These are phyloP conservation scores for Sibirionetta formosa DNA, from an alignment of 2,797 vertebrate species.

Conservation along the genomic window DNA sequence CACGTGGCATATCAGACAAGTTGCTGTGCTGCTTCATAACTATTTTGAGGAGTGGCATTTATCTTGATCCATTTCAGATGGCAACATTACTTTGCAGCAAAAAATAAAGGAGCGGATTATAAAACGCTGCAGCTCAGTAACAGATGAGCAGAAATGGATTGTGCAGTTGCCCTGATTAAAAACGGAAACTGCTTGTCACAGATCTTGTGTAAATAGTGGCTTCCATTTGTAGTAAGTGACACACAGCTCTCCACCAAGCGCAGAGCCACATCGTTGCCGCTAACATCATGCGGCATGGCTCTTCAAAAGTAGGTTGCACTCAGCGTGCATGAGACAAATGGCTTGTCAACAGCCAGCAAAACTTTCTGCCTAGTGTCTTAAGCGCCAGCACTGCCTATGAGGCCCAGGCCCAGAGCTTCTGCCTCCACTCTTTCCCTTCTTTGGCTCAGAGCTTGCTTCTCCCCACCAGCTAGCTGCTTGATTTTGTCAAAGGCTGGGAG, in stretches of 20 bases:
- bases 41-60: not conserved
- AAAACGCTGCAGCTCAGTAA: slow-evolving; percentile 2
- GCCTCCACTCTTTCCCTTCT: not conserved
- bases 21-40: not conserved
- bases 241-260: not conserved
- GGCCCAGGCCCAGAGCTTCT: not conserved
- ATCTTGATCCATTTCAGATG: slow-evolving; percentile 23
- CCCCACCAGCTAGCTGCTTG: not conserved
- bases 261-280: not conserved
- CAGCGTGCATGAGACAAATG: not conserved
- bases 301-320: not conserved
- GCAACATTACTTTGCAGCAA: slow-evolving; percentile 1
- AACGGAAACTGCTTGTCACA: not conserved
- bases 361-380: not conserved
- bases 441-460: not conserved
- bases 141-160: slow-evolving; percentile 11
- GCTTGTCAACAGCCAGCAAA: slow-evolving; percentile 9
- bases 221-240: not conserved
- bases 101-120: slow-evolving; percentile 34
- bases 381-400: rapidly evolving
- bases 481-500: not conserved
- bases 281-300: not conserved
- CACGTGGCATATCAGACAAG: not conserved
- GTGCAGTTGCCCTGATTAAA: slow-evolving; percentile 3
- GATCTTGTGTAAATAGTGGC: not conserved